Evolutionary conservation across 2,113 vertebrate genomes (phyloP).

Genomic region (Alligator sinensis): DNA sequence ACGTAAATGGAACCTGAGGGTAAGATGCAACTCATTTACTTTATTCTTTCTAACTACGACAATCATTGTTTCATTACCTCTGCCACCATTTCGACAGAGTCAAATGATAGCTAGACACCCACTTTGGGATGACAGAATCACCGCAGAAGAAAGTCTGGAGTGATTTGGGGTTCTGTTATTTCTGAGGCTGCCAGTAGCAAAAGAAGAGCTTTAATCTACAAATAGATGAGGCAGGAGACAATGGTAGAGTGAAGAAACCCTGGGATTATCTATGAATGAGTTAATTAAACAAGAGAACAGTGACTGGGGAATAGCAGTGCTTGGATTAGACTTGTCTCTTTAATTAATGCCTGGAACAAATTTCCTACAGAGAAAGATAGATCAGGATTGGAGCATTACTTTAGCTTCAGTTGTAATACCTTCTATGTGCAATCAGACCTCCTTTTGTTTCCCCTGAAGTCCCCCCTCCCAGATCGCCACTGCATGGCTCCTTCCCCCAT

Average conservation of each 20-base stretch:
- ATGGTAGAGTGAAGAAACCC: not conserved
- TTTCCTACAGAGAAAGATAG: slow-evolving; percentile 37
- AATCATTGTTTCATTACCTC: not conserved
- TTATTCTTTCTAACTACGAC: not conserved
- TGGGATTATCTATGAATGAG: not conserved
- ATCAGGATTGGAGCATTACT: not conserved
- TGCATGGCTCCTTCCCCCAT: not conserved
- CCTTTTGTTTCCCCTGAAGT: not conserved
- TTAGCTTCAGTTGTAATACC: slow-evolving; percentile 25
- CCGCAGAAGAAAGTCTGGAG: not conserved
- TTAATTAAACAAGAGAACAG: slow-evolving; percentile 1
- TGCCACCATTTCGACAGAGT: not conserved
- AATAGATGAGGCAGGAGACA: not conserved
- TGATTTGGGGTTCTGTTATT: not conserved
- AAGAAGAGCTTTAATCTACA: not conserved
- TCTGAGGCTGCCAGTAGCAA: not conserved
- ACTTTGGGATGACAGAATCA: not conserved
- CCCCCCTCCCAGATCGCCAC: not conserved
- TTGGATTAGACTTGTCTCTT: slow-evolving; percentile 29
- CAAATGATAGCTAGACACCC: too few relatives aligned
- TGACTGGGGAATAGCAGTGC: not conserved
- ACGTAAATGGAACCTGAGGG: not conserved
- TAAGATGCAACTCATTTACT: not conserved
- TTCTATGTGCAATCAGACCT: accelerated
- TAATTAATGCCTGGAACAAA: slow-evolving; percentile 63